These are phyloP conservation scores for Macrochelys suwanniensis DNA, from an alignment of 2,797 vertebrate genomes.

Conservation along the genomic window DNA sequence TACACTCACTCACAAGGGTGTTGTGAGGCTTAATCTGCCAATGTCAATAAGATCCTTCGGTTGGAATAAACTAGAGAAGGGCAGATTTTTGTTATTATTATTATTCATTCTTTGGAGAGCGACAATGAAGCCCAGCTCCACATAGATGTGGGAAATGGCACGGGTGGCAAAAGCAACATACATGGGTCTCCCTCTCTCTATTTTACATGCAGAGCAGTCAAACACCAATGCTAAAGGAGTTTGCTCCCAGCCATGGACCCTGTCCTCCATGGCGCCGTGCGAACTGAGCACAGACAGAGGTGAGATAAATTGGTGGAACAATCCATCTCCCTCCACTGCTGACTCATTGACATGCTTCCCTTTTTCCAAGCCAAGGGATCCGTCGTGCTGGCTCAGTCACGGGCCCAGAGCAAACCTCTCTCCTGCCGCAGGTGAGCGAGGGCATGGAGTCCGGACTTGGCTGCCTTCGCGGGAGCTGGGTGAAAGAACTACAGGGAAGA, in stretches of 20 bases:
- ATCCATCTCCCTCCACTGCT: constrained; percentile 34
- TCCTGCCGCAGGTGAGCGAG: neutral
- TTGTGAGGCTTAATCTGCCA: neutral
- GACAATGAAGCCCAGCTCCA: neutral
- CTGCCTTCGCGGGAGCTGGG: neutral
- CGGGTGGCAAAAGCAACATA: neutral
- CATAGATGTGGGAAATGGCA: neutral
- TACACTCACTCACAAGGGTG: neutral
- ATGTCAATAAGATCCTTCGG: neutral
- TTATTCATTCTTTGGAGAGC: neutral
- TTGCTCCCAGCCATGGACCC: neutral
- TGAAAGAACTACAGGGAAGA: neutral
- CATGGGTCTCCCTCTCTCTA: neutral
- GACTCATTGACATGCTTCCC: constrained; percentile 68
- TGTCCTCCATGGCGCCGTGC: neutral
- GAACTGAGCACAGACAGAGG: neutral
- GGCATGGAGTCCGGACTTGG: neutral
- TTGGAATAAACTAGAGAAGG: neutral
- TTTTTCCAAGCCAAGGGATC: neutral
- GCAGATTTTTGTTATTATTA: neutral
- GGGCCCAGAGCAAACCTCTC: neutral
- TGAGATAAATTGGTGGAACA: neutral
- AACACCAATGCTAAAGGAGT: neutral
- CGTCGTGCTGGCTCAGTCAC: no score
- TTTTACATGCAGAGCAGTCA: accelerated